phyloP scores from a whole-genome alignment of 2,888 invertebrate genomes.

The Drosophila neutralis region DNA sequence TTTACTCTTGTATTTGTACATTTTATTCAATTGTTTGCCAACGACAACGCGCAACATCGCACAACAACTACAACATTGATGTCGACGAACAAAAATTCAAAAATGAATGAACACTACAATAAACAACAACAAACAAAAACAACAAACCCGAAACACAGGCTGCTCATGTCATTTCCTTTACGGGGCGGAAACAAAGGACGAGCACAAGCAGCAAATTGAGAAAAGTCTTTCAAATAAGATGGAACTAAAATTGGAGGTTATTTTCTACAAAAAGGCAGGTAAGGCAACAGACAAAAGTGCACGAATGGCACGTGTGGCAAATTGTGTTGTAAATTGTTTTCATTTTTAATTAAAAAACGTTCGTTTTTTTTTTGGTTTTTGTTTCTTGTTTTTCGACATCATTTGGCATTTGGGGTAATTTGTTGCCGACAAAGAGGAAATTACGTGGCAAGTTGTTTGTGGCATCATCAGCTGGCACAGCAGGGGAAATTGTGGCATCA shows the following conservation, averaged over 20 bases:
- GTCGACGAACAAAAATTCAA: conserved; percentile 15
- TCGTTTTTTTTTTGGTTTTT: background rate
- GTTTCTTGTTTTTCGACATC: conserved; percentile 23
- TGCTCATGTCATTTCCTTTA: conserved; percentile 98
- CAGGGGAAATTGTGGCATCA: conserved; percentile 3
- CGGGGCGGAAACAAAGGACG: conserved; percentile 95
- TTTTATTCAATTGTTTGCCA: conserved; percentile 72
- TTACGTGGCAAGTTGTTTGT: conserved; percentile 38
- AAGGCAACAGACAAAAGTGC: conserved; percentile 81
- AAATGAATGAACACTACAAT: conserved; percentile 41
- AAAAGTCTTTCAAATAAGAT: conserved; percentile 94
- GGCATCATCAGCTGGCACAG: conserved; percentile 4
- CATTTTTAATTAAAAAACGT: conserved; percentile 67
- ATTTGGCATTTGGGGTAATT: conserved; percentile 56
- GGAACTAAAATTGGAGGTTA: conserved; percentile 96
- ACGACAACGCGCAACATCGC: conserved; percentile 28
- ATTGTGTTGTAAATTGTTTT: conserved; percentile 67
- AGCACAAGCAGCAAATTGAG: conserved; percentile 95
- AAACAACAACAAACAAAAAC: conserved; percentile 19
- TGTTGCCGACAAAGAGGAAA: conserved; percentile 51
- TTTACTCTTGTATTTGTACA: conserved; percentile 67
- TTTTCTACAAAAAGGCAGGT: conserved; percentile 98
- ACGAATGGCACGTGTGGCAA: conserved; percentile 25
- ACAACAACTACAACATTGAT: conserved; percentile 10
- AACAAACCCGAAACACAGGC: conserved; percentile 83